Conservation (phyloP, 1,140 invertebrate species). For the Trichogramma pretiosum region DNA sequence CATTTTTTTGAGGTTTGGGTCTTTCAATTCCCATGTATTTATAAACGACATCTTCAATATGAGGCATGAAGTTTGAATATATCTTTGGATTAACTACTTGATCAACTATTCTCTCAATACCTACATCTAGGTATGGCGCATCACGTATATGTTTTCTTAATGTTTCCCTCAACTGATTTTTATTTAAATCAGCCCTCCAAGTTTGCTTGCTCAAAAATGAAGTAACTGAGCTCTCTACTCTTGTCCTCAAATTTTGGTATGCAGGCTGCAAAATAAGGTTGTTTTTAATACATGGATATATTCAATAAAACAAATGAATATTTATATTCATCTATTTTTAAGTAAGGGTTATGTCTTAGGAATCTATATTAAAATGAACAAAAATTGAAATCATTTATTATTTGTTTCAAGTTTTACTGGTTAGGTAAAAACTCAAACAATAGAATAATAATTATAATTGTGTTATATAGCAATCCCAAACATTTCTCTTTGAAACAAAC, state of each 20-base stretch:
- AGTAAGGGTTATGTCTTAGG: too few species aligned
- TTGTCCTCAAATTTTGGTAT: slow-evolving; percentile 83
- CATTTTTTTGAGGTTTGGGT: slow-evolving; percentile 43
- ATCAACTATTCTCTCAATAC: slow-evolving; percentile 87
- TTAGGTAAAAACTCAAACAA: too few species aligned
- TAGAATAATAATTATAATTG: too few species aligned
- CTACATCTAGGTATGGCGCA: slow-evolving; percentile 48
- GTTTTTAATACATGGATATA: too few species aligned
- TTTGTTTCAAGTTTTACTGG: too few species aligned
- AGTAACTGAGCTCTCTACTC: slow-evolving; percentile 79
- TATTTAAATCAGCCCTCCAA: slow-evolving; percentile 83
- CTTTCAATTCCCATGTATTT: slow-evolving; percentile 74
- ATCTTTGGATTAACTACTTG: slow-evolving; percentile 93
- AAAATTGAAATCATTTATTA: too few species aligned
- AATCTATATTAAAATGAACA: too few species aligned
- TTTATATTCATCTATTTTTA: too few species aligned
- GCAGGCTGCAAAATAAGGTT: slow-evolving; percentile 59
- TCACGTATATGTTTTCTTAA: slow-evolving; percentile 82
- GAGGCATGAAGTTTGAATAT: slow-evolving; percentile 73
- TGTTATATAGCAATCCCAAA: too few species aligned
- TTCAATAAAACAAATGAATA: too few species aligned
- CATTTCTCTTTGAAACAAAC: too few species aligned
- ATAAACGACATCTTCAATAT: slow-evolving; percentile 85
- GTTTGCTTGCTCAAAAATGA: slow-evolving; percentile 70
- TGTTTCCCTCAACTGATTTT: slow-evolving; percentile 84